Conservation (phyloP, 1,140 invertebrate species). For the Anastatus disparis region DNA sequence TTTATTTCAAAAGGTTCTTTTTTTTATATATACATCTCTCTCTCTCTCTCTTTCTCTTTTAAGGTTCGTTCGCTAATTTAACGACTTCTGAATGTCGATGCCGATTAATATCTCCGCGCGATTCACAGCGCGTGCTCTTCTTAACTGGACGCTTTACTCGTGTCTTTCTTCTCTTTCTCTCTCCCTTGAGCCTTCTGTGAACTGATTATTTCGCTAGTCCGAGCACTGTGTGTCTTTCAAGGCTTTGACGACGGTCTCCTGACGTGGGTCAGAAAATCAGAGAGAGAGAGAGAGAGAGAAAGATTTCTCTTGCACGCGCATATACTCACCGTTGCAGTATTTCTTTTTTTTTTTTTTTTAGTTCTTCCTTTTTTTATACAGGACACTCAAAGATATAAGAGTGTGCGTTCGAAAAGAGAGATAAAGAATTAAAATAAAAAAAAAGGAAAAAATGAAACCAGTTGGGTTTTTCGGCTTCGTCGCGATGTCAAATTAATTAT, state of each 20-base stretch:
- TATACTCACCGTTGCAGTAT: too few relatives aligned
- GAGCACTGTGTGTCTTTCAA: constrained; percentile 16
- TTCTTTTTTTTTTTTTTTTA: too few relatives aligned
- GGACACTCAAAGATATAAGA: neutral
- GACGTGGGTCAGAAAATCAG: constrained; percentile 32
- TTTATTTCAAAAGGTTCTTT: too few relatives aligned
- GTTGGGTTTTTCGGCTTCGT: neutral
- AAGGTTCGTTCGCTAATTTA: constrained; percentile 36
- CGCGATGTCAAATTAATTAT: constrained; percentile 8
- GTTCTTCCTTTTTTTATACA: neutral
- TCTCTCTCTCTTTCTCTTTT: too few relatives aligned
- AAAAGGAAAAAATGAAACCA: neutral
- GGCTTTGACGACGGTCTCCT: constrained; percentile 32
- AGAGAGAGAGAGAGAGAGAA: too few relatives aligned
- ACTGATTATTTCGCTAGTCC: constrained; percentile 37
- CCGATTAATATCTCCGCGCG: constrained; percentile 36
- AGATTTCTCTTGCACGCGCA: too few relatives aligned
- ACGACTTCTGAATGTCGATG: constrained; percentile 43
- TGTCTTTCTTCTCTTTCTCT: too few relatives aligned
- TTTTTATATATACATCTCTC: too few relatives aligned
- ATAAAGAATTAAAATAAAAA: too few relatives aligned
- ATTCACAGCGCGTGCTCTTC: neutral
- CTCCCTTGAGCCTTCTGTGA: constrained; percentile 30
- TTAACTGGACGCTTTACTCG: too few relatives aligned
- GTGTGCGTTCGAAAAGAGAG: too few relatives aligned